Base-by-base conservation (phyloP, 2,797 vertebrate genomes). In the Leptodactylus fallax region DNA sequence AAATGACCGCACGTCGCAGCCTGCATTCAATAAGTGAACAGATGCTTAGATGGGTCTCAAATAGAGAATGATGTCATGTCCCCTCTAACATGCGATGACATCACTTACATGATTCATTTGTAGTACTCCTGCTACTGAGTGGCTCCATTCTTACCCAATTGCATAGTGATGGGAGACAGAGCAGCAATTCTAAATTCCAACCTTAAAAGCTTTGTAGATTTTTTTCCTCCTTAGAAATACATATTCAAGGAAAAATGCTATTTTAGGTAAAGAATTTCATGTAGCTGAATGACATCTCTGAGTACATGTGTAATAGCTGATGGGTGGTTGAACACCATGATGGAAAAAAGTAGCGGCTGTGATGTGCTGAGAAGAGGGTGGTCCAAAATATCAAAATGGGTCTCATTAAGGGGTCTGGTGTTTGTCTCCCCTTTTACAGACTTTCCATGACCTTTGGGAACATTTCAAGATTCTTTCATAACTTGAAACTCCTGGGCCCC, bases 21-120 rank as follows among this genome's bases (percentile, higher is more conserved):
- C 53, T 56, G 51, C n/a, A 56, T 55, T 36, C n/a, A 56, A 56
- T 79, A 56, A 27, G 6, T 6, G 25, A 79, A 36, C 51, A 79
- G 51, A 55, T 79, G 77, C 53, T 79, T 3, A 7, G 77, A 79
- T 19, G n/a, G 77, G 77, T 79, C 77, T 56, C 6, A 55, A 56
- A 78, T 23, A 58, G 53, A n/a, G 71, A 19, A 79, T 79, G n/a
- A 56, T 27, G 51, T 79, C 51, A 79, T 79, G 51, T 79, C 53
- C 53, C 77, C 19, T 17, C n/a, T 9, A 25, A 25, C 23, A 4
- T 56, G 23, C 51, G 7, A 56, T 78, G 76, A 78, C 51, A 23
- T 78, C 76, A 78, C 51, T 56, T 17, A 56, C n/a, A 56, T 55
- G 53, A 56, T 27, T 79, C 23, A 55, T 55, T 55, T 21, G 36